Base-by-base conservation (phyloP, 2,113 vertebrate genomes). In the Oryzias woworae region DNA sequence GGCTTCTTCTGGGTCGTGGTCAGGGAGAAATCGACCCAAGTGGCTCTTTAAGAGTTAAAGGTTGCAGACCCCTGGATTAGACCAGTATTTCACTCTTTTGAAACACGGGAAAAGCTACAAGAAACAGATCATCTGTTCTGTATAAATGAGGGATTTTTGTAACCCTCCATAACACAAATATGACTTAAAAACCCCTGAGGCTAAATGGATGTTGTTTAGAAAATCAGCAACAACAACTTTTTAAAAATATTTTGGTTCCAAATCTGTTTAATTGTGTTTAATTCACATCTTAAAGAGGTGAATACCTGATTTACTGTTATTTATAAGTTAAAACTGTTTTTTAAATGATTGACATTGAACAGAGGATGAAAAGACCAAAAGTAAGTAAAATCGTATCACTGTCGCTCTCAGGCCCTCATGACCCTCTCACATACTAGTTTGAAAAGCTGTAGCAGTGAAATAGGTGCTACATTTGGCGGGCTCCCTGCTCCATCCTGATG, bases 81-180 rank as follows among this genome's bases (percentile, higher is more conserved):
- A 28, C 26, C 26, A 28, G 6, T 28, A 28, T 6, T 28, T 6
- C 6, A 36, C 2, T 12, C 31, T 36, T 36, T 36, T 36, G 31
- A 36, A 36, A 36, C 31, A 36, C 31, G 7, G 7, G 31, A 36
- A 36, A 36, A 36, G 7, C 31, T 16, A 1, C 16, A 24, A 50
- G 47, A 10, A 14, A 17, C 26, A 62, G 42, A n/a, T 17, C 53
- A 31, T 62, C 23, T 58, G 1, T 53, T 20, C 60, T 49, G 23
- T 42, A 36, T 52, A 61, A 44, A 44, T 53, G 59, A 5, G 22
- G 16, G 44, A 45, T 66, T 41, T 55, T 45, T 69, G 50, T 13
- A n/a, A 36, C 24, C 23, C 4, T 56, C 13, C 20, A 16, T 22
- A 3, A 3, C 6, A 10, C 18, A 66, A 67, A 24, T 45, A 26